phyloP scores from a whole-genome alignment of 2,888 invertebrate species.

The Cryptops parisi region DNA sequence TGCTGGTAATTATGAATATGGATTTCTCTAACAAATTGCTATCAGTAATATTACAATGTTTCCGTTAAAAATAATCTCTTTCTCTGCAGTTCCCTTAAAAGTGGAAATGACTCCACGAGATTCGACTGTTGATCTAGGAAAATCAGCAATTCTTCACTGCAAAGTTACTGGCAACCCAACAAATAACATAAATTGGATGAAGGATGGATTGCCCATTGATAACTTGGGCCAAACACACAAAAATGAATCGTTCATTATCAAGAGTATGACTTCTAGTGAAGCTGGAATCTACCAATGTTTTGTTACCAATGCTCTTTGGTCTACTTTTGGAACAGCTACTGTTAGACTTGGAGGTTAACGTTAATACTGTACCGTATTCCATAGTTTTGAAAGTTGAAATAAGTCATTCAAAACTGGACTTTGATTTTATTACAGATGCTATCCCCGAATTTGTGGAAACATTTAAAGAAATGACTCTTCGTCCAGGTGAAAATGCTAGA shows the following conservation, averaged over 20 bases:
- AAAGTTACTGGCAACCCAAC: not conserved
- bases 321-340: not conserved
- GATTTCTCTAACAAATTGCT: not conserved
- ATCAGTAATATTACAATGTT: no score
- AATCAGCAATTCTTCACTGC: not conserved
- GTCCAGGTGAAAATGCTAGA: not conserved
- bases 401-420: no score
- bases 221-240: not conserved
- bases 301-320: not conserved
- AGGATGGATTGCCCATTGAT: conserved; percentile 1
- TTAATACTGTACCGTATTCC: no score
- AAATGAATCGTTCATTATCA: not conserved
- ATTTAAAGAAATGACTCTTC: not conserved
- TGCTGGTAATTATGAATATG: not conserved
- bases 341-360: not conserved
- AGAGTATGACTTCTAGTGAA: not conserved
- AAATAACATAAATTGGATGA: not conserved
- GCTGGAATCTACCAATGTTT: conserved; percentile 6
- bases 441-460: not conserved
- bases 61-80: no score
- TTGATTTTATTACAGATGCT: not conserved
- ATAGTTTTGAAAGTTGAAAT: no score
- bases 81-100: no score
- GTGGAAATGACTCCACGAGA: no score
- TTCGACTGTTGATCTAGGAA: not conserved